These are phyloP conservation scores for Lucinisca nassula DNA, from an alignment of 2,888 invertebrate species.

Conservation along the genomic window DNA sequence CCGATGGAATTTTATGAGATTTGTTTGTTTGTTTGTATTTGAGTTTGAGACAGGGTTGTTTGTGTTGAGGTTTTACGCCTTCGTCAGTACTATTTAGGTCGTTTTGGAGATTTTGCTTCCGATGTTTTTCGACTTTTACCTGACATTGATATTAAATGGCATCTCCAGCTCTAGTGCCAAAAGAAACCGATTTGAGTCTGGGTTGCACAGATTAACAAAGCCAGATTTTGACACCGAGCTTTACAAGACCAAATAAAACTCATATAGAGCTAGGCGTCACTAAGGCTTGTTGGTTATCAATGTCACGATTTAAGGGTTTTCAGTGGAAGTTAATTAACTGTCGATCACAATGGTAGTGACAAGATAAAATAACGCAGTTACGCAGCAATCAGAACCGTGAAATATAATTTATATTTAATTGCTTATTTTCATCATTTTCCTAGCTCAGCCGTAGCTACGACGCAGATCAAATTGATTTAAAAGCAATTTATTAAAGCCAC, in stretches of 20 bases:
- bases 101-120: no score
- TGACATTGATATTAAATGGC: no score
- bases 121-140: no score
- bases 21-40: no score
- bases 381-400: conserved; percentile 4
- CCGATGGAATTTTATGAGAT: no score
- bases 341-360: neutral
- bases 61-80: no score
- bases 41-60: no score
- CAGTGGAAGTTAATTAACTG: conserved; percentile 7
- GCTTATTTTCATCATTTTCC: neutral
- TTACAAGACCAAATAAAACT: neutral
- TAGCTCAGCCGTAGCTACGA: neutral
- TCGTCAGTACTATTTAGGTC: no score
- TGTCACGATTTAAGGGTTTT: conserved; percentile 2
- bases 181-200: no score
- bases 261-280: neutral
- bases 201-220: no score
- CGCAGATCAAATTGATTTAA: conserved; percentile 2
- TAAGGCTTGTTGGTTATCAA: neutral
- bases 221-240: no score
- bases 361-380: conserved; percentile 9
- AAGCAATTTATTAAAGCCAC: neutral
- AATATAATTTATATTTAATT: conserved; percentile 9
- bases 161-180: no score